Conservation (phyloP, 2,888 invertebrate genomes). For the Andrena minutula region DNA sequence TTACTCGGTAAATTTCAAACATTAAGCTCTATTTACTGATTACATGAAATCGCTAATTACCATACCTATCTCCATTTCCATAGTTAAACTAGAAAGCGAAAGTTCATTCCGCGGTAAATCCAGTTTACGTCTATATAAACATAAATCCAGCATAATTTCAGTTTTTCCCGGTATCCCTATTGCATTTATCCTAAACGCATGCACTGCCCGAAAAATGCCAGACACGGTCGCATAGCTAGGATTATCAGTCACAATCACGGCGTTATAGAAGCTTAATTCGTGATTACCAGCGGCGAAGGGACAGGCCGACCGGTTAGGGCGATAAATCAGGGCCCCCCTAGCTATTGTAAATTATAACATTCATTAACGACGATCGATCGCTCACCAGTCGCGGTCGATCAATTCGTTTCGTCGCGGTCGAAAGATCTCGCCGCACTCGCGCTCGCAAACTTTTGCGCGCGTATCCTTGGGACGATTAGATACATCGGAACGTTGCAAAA, state of each 20-base stretch:
- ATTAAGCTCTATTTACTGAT: background rate
- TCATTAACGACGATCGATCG: slow-evolving; percentile 63
- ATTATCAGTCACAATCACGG: slow-evolving; percentile 45
- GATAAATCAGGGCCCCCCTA: slow-evolving; percentile 49
- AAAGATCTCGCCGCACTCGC: slow-evolving; percentile 44
- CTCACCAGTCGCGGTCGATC: slow-evolving; percentile 33
- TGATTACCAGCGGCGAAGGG: slow-evolving; percentile 45
- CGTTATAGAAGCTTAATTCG: slow-evolving; percentile 33
- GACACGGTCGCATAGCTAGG: slow-evolving; percentile 20
- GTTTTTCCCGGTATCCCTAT: background rate
- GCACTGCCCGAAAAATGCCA: background rate
- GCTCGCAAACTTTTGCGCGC: slow-evolving; percentile 31
- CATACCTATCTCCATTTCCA: background rate
- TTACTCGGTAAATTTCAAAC: no score
- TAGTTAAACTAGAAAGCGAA: no score
- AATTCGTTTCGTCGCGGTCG: slow-evolving; percentile 54
- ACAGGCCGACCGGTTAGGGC: slow-evolving; percentile 14
- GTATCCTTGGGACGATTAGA: slow-evolving; percentile 46
- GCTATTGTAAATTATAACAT: slow-evolving; percentile 58
- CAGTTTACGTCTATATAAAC: no score
- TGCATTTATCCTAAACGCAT: background rate
- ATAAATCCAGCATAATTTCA: no score
- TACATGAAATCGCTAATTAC: background rate
- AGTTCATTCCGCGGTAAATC: no score
- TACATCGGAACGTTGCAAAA: slow-evolving; percentile 11